These are phyloP conservation scores for Myotis myotis DNA, from an alignment of 2,797 vertebrate species.

Conservation along the genomic window DNA sequence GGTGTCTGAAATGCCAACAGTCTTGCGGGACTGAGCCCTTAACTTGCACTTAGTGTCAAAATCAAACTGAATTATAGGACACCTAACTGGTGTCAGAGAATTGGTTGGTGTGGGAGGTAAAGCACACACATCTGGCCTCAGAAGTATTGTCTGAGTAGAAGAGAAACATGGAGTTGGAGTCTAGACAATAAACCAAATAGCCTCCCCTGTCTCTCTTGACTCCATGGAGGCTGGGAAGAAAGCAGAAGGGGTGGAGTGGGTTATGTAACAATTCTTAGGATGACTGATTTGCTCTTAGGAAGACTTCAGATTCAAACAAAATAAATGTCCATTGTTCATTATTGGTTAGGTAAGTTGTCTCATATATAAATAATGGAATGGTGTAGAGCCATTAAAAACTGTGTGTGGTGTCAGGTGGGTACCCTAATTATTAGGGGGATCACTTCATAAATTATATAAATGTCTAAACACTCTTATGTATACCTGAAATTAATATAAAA, in stretches of 20 bases:
- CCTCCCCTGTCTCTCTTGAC: not conserved
- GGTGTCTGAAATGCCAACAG: not conserved
- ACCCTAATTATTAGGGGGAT: not conserved
- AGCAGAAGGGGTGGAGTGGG: not conserved
- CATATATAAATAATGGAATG: not conserved
- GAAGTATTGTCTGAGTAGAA: not conserved
- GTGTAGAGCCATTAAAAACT: not conserved
- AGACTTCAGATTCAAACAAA: not conserved
- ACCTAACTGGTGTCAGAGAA: not conserved
- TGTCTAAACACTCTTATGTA: not conserved
- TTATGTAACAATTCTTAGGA: not conserved
- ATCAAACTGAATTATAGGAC: not conserved
- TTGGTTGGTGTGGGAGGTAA: not conserved
- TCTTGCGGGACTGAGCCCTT: not conserved
- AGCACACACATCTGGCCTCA: not conserved
- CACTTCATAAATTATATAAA: not conserved
- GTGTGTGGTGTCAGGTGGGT: not conserved
- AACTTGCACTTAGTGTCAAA: not conserved
- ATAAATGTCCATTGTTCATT: not conserved
- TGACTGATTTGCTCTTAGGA: not conserved
- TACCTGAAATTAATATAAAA: not conserved
- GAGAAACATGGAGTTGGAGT: not conserved
- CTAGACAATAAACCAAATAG: not conserved
- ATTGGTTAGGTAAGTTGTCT: not conserved
- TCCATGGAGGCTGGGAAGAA: not conserved